Base-by-base conservation (phyloP, 2,888 invertebrate species). In the Meiosimyza platycephala region DNA sequence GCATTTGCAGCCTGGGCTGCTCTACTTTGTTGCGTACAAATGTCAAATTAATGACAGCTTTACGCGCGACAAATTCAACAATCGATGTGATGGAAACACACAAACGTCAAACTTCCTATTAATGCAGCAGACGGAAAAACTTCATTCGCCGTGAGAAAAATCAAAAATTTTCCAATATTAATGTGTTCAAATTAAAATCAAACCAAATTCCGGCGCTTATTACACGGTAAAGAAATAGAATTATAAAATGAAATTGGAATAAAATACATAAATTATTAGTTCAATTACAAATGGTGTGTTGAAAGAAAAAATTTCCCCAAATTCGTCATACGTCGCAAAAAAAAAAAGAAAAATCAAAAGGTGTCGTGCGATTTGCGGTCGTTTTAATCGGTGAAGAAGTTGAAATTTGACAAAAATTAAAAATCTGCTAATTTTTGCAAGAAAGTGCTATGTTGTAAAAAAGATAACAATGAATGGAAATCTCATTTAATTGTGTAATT, bases 81-180 rank as follows among this genome's bases (percentile, higher is more conserved):
- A 55, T 55, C 55, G 55, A 16, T 28, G 33, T 28, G 60, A 22
- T 60, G 64, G 28, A 50, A 64, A 16, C 9, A 28, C 28, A 28
- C 54, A 54, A 67, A 67, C 40, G 67, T 67, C 67, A 67, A 67
- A 67, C 47, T 52, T 54, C 52, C 55, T 40, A 47, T 18, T 7
- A 55, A 54, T 55, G 16, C 55, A 66, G 67, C n/a, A 15, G 67
- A 55, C 55, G 40, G 40, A 40, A 55, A 67, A 51, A 47, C 16
- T 64, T 64, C 57, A 18, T n/a, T 67, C 47, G 54, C 55, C 55
- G 66, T 66, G 48, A 40, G 12, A 65, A 67, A 67, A 67, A 47
- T 5, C n/a, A 67, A 67, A 65, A 65, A 51, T 4, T 40, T 40
- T 40, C 40, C 40, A 40, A 40, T 40, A 40, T 40, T 65, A 28